phyloP scores from a whole-genome alignment of 2,888 invertebrate genomes.

The Erynnis tages region DNA sequence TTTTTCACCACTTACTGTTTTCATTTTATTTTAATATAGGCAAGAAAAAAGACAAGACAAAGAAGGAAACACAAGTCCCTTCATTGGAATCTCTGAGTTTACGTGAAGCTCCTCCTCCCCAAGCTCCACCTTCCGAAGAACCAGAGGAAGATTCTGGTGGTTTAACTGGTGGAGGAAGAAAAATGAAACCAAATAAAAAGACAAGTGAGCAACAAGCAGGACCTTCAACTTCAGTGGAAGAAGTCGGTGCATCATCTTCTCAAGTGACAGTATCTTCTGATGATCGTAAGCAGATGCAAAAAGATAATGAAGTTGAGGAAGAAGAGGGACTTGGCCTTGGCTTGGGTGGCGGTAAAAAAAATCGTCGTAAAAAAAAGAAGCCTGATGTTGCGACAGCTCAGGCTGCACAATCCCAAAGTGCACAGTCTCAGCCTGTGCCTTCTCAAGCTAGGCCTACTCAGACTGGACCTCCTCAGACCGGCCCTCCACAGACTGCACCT shows the following conservation, averaged over 20 bases:
- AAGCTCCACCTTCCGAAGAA: constrained; percentile 5
- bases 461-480: background rate
- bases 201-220: background rate
- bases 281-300: constrained; percentile 19
- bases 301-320: constrained; percentile 33
- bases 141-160: constrained; percentile 13
- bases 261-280: constrained; percentile 2
- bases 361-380: constrained; percentile 43
- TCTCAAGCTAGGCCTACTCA: constrained; percentile 7
- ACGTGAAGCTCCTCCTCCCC: constrained; percentile 15
- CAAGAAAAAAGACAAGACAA: constrained; percentile 41
- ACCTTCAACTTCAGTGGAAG: background rate
- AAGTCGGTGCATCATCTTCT: constrained; percentile 5
- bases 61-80: constrained; percentile 16
- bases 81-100: background rate
- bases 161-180: constrained; percentile 7
- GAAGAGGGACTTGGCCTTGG: constrained; percentile 35
- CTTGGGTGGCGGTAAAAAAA: constrained; percentile 37
- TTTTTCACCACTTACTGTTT: background rate
- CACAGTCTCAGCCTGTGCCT: constrained; percentile 15
- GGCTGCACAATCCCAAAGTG: background rate
- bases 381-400: constrained; percentile 17
- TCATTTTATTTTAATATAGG: constrained; percentile 29
- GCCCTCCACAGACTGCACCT: too few relatives aligned
- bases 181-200: background rate